phyloP scores from a whole-genome alignment of 2,113 vertebrate genomes.

The Forbesichthys agassizii region DNA sequence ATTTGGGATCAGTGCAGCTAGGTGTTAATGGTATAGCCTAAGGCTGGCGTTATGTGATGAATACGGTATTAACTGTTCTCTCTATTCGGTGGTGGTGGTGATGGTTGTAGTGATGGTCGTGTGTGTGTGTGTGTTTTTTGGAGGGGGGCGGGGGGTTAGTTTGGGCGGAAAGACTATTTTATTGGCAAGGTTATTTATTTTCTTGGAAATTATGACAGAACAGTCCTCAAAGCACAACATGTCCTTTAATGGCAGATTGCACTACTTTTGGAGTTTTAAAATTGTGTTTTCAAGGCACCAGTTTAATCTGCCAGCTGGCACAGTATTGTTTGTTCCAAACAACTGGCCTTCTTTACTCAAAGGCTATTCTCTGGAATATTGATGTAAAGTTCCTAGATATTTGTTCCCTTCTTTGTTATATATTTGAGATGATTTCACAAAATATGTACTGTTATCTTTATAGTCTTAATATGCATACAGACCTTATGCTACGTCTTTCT shows the following conservation, averaged over 20 bases:
- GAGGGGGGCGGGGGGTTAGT: conserved; percentile 21
- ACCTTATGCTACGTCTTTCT: not conserved
- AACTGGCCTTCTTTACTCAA: conserved; percentile 30
- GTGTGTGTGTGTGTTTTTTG: conserved; percentile 11
- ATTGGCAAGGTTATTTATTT: conserved; percentile 47
- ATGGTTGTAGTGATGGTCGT: conserved; percentile 10
- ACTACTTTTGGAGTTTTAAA: conserved; percentile 26
- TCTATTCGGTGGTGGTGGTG: conserved; percentile 14
- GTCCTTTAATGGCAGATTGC: conserved; percentile 52
- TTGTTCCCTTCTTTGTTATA: not conserved
- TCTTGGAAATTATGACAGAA: conserved; percentile 47
- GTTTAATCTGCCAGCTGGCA: conserved; percentile 58
- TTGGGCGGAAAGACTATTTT: conserved; percentile 20
- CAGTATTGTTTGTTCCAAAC: conserved; percentile 36
- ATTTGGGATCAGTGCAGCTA: conserved; percentile 40
- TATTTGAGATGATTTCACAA: conserved; percentile 11
- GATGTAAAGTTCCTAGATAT: conserved; percentile 20
- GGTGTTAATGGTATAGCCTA: conserved; percentile 24
- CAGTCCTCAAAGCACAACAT: conserved; percentile 53
- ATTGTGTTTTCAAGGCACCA: conserved; percentile 34
- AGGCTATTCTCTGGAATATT: conserved; percentile 19
- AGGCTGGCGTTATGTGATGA: conserved; percentile 25
- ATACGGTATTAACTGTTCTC: conserved; percentile 32
- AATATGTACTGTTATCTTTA: not conserved
- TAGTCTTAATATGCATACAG: too few species aligned